A percentile compares a stretch with the other conserved stretches of the same genome.
phyloP scores from a whole-genome alignment of 2,113 vertebrate species.

The Calidris pygmaea region DNA sequence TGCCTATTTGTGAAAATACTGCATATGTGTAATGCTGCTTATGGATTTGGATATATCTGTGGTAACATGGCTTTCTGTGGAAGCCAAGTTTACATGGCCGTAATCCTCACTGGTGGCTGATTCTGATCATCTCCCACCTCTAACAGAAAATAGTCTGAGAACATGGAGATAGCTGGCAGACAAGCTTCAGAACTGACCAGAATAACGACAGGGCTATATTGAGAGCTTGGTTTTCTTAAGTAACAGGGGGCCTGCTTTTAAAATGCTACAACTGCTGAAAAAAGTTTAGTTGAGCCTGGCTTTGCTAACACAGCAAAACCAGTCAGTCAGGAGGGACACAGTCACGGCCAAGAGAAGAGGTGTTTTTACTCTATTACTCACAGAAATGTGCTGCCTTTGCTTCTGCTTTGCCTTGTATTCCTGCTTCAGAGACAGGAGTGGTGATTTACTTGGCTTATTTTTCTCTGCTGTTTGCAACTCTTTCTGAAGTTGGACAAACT shows the following conservation, averaged over 20 bases:
- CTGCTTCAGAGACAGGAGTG: neutral
- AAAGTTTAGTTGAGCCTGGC: neutral
- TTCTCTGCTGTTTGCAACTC: neutral
- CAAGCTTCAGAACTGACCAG: neutral
- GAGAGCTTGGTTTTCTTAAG: neutral
- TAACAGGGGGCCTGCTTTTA: neutral
- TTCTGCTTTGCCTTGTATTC: neutral
- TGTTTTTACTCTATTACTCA: neutral
- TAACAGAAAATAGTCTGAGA: rapidly evolving
- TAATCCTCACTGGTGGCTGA: rapidly evolving
- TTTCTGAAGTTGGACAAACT: neutral
- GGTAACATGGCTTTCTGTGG: neutral
- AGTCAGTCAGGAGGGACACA: neutral
- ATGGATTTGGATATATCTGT: neutral
- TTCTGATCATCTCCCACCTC: neutral
- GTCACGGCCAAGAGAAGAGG: neutral
- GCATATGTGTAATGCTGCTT: rapidly evolving
- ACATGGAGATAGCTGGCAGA: neutral
- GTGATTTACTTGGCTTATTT: neutral
- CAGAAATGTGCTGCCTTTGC: neutral
- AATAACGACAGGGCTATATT: neutral
- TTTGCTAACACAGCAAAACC: neutral
- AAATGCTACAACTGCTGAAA: neutral
- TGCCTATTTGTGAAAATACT: neutral
- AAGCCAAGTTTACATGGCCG: neutral